A percentile compares a stretch with the other conserved stretches of the same genome.
Conservation (phyloP, 2,888 invertebrate genomes). For the Drosophila mimetica region DNA sequence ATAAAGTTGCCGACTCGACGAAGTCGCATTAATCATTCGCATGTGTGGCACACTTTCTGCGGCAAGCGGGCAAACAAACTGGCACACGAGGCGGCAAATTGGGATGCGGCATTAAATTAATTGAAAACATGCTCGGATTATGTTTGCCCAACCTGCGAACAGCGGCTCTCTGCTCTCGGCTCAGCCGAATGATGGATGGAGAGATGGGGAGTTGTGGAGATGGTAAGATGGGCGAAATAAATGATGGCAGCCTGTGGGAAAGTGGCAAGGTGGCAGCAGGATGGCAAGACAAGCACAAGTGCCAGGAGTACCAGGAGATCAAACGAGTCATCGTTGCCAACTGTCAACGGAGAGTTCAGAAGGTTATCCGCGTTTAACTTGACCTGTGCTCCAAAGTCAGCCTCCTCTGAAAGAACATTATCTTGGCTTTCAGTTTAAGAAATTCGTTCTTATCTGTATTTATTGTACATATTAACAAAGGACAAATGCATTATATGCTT, state of each 20-base stretch:
- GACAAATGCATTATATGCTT: too few relatives aligned
- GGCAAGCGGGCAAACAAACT: constrained; percentile 43
- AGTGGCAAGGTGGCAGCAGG: not conserved
- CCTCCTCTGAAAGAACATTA: too few relatives aligned
- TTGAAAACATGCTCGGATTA: constrained; percentile 64
- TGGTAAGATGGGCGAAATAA: constrained; percentile 14
- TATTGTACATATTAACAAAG: too few relatives aligned
- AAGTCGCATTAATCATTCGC: constrained; percentile 74
- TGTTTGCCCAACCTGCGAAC: constrained; percentile 54
- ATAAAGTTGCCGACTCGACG: constrained; percentile 56
- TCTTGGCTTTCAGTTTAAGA: too few relatives aligned
- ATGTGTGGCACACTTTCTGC: constrained; percentile 53
- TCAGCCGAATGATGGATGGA: constrained; percentile 35
- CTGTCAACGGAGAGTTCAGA: constrained; percentile 23
- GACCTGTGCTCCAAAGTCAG: constrained; percentile 16
- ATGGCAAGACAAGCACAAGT: constrained; percentile 1
- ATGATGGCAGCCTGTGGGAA: constrained; percentile 15
- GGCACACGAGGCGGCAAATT: constrained; percentile 30
- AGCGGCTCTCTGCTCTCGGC: constrained; percentile 15
- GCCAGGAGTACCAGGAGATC: constrained; percentile 18
- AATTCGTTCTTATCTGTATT: too few relatives aligned
- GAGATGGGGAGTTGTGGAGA: not conserved
- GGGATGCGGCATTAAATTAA: constrained; percentile 66
- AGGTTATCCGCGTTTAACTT: constrained; percentile 6
- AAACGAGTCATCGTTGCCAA: constrained; percentile 16